These are phyloP conservation scores for Peromyscus nudipes DNA, from an alignment of 2,797 vertebrate species.

Conservation along the genomic window DNA sequence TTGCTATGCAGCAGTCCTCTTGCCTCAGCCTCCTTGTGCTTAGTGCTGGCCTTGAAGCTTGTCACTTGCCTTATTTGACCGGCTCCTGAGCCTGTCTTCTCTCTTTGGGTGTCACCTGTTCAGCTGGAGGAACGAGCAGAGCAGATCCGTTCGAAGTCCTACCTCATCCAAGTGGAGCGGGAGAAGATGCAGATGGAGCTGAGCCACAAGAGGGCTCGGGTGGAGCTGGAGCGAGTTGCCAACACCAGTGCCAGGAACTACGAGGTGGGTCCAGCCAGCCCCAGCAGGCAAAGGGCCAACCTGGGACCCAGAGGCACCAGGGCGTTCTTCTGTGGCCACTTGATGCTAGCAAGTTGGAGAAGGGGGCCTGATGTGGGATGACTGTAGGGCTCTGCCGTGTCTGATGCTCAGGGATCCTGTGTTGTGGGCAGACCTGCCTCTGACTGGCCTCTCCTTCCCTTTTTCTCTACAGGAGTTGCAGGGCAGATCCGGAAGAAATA, in stretches of 20 bases:
- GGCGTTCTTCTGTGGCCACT: background rate
- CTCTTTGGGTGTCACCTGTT: background rate
- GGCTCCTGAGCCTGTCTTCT: background rate
- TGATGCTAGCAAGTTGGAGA: constrained; percentile 27
- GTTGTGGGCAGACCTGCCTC: background rate
- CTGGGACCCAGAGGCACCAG: fast-evolving
- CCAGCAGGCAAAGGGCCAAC: fast-evolving
- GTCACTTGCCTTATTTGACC: fast-evolving
- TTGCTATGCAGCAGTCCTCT: background rate
- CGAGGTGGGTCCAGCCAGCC: constrained; percentile 89
- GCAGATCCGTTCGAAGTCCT: constrained; percentile 92
- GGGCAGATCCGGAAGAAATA: background rate
- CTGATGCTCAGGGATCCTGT: background rate
- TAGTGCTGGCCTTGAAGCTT: background rate
- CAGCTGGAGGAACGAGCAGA: constrained; percentile 95
- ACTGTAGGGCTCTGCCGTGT: background rate
- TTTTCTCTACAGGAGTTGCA: background rate
- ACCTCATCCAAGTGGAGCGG: constrained; percentile 93
- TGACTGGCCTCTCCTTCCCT: background rate
- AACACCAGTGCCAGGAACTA: constrained; percentile 92
- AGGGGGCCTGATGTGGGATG: constrained; percentile 64
- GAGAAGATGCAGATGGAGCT: constrained; percentile 98
- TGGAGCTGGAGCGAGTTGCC: constrained; percentile 95
- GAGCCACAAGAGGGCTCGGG: constrained; percentile 96
- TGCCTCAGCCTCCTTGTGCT: background rate